These are phyloP conservation scores for Scelioninae gen. 1 DNA, from an alignment of 2,888 invertebrate genomes.

Conservation along the genomic window DNA sequence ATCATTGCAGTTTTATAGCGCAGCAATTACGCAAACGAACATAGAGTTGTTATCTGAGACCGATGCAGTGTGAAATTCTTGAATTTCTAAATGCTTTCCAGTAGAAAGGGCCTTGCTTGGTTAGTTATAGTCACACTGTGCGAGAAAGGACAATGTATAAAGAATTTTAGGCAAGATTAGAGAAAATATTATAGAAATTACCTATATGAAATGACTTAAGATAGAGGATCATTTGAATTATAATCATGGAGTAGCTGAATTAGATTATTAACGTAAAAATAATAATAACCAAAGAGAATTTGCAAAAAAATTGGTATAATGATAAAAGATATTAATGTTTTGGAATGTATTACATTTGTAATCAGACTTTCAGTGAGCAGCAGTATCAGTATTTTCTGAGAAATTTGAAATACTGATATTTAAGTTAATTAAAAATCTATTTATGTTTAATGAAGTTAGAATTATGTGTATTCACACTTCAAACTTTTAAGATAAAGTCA, in stretches of 20 bases:
- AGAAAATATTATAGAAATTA: conserved; percentile 1
- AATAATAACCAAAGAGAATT: neutral
- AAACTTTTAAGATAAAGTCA: too few relatives aligned
- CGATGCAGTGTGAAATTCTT: neutral
- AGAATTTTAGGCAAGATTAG: conserved; percentile 1
- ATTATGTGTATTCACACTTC: too few relatives aligned
- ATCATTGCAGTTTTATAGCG: too few relatives aligned
- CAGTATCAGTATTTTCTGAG: too few relatives aligned
- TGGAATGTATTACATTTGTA: neutral
- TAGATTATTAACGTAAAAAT: neutral
- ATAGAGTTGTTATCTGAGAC: too few relatives aligned
- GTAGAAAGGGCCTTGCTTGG: neutral
- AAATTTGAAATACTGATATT: too few relatives aligned
- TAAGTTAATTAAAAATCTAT: too few relatives aligned
- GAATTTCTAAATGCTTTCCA: neutral
- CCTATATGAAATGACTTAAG: neutral
- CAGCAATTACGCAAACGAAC: too few relatives aligned
- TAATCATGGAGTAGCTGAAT: neutral
- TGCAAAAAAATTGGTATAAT: neutral
- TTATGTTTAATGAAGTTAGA: too few relatives aligned
- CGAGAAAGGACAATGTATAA: neutral
- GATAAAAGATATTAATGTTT: neutral
- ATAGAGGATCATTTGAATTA: neutral
- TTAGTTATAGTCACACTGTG: neutral
- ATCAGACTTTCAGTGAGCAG: neutral